These are phyloP conservation scores for Gymnoscopelus microlampas DNA, from an alignment of 2,797 vertebrate genomes.

Conservation along the genomic window DNA sequence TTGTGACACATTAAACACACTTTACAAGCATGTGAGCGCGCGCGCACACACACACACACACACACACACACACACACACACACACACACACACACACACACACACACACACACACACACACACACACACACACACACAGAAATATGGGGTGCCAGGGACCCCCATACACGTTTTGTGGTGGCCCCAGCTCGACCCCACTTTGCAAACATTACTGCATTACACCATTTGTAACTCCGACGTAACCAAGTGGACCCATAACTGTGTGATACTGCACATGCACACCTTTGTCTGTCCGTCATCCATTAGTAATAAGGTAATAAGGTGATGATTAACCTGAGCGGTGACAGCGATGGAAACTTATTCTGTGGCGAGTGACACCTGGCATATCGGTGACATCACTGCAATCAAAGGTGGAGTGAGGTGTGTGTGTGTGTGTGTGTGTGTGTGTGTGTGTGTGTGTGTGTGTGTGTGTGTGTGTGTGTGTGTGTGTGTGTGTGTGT, in stretches of 20 bases:
- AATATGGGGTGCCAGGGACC: too few species aligned
- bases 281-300: too few species aligned
- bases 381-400: background rate
- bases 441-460: background rate
- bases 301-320: background rate
- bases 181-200: too few species aligned
- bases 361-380: background rate
- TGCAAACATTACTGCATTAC: too few species aligned
- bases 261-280: too few species aligned
- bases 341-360: background rate
- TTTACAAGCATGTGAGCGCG: background rate
- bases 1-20: background rate
- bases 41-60: slow-evolving; percentile 13
- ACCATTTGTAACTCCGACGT: too few species aligned
- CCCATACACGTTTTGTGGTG: too few species aligned
- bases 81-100: background rate
- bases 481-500: background rate
- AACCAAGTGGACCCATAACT: too few species aligned
- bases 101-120: background rate
- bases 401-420: background rate
- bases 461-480: background rate
- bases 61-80: background rate
- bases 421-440: background rate
- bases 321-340: background rate
- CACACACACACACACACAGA: background rate